Percentiles rank a stretch among this genome's conserved stretches.
Evolutionary conservation across 2,113 vertebrate genomes (phyloP).

Genomic region (Sciurus niger): DNA sequence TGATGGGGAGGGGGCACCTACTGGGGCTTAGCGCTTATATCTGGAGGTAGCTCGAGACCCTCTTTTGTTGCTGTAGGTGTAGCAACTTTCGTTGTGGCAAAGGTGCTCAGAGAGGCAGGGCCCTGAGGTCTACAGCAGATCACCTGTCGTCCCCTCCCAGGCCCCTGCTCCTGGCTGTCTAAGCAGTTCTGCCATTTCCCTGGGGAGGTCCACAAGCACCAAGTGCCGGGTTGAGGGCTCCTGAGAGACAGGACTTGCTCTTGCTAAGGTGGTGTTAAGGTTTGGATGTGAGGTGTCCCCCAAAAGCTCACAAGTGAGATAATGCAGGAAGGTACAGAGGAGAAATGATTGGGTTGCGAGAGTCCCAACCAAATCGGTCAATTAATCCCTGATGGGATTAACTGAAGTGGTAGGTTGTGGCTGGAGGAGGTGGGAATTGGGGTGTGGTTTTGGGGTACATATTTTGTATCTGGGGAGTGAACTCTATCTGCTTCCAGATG

Average conservation of each 20-base stretch:
- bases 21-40: background rate
- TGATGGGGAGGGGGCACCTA: fast-evolving
- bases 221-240: background rate
- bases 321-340: no score
- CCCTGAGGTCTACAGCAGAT: background rate
- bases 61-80: background rate
- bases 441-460: no score
- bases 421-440: no score
- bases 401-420: no score
- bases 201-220: background rate
- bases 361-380: no score
- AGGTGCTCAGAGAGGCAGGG: background rate
- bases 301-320: no score
- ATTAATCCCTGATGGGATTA: no score
- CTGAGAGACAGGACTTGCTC: background rate
- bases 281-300: no score
- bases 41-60: background rate
- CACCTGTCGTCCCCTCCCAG: background rate
- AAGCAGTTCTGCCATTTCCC: background rate
- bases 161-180: no score
- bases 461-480: no score
- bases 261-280: background rate
- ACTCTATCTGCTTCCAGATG: no score
- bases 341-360: no score
- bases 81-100: background rate